Conservation (phyloP, 2,888 invertebrate genomes). For the Euclidia mi region DNA sequence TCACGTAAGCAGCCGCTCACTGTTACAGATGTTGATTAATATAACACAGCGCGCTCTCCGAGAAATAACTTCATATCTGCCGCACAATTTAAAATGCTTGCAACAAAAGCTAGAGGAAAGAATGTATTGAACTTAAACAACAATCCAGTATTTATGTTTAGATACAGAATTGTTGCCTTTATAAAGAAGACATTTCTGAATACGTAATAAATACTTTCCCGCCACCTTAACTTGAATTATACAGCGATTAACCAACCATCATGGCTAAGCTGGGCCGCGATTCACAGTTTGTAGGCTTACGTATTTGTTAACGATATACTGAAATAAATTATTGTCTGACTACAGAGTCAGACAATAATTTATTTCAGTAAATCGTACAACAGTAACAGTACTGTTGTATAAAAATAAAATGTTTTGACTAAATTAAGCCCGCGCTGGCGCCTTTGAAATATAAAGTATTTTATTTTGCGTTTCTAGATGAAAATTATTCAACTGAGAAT, state of each 20-base stretch:
- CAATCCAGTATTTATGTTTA: background rate
- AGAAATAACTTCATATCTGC: background rate
- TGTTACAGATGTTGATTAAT: too few relatives aligned
- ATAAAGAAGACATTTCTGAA: background rate
- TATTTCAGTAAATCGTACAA: background rate
- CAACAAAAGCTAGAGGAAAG: too few relatives aligned
- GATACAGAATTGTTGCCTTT: background rate
- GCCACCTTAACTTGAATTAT: constrained; percentile 43
- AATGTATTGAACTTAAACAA: too few relatives aligned
- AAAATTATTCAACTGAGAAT: too few relatives aligned
- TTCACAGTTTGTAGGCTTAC: constrained; percentile 15
- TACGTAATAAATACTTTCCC: constrained; percentile 31
- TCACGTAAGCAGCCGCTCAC: too few relatives aligned
- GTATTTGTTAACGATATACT: constrained; percentile 17
- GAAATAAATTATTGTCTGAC: too few relatives aligned
- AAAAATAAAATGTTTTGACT: background rate
- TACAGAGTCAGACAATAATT: too few relatives aligned
- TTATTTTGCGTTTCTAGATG: background rate
- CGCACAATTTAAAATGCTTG: too few relatives aligned
- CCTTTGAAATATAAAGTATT: background rate
- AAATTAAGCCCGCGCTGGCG: background rate
- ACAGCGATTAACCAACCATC: constrained; percentile 30
- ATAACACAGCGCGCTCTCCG: too few relatives aligned
- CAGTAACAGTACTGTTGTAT: background rate
- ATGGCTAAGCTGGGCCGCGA: constrained; percentile 15